These are phyloP conservation scores for Carposina sasakii DNA, from an alignment of 1,140 invertebrate species.

Conservation along the genomic window DNA sequence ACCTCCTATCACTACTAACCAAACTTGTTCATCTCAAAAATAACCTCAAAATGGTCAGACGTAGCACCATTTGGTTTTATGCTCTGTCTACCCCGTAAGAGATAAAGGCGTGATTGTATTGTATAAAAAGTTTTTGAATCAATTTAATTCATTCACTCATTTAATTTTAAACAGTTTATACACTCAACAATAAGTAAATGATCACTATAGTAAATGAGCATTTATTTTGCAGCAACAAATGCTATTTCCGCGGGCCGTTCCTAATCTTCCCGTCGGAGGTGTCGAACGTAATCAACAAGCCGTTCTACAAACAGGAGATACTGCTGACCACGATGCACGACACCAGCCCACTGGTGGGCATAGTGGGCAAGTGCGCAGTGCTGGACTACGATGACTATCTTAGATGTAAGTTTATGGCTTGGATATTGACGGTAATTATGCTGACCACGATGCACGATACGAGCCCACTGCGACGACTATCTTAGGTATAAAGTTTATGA, in stretches of 20 bases:
- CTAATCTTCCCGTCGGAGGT: conserved; percentile 92
- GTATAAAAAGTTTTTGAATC: not conserved
- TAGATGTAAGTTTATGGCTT: conserved; percentile 78
- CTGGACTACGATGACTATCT: conserved; percentile 94
- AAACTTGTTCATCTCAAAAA: too few relatives aligned
- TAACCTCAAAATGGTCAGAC: too few relatives aligned
- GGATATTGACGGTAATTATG: not conserved
- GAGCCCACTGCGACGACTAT: conserved; percentile 90
- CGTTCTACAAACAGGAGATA: conserved; percentile 97
- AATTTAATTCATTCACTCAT: not conserved
- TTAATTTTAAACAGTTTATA: too few relatives aligned
- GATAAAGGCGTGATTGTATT: too few relatives aligned
- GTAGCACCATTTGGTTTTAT: too few relatives aligned
- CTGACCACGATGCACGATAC: conserved; percentile 94
- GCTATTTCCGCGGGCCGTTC: conserved; percentile 95
- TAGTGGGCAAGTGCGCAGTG: conserved; percentile 93
- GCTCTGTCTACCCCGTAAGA: too few relatives aligned
- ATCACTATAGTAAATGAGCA: too few relatives aligned
- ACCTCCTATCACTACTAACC: too few relatives aligned
- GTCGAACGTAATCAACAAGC: conserved; percentile 77
- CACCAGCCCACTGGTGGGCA: conserved; percentile 90
- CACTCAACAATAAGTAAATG: too few relatives aligned
- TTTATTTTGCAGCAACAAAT: conserved; percentile 81
- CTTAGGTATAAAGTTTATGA: too few relatives aligned
- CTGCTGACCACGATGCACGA: conserved; percentile 94